phyloP scores from a whole-genome alignment of 37 sponge, comb jelly and placozoan genomes.

The Axinella damicornis region DNA sequence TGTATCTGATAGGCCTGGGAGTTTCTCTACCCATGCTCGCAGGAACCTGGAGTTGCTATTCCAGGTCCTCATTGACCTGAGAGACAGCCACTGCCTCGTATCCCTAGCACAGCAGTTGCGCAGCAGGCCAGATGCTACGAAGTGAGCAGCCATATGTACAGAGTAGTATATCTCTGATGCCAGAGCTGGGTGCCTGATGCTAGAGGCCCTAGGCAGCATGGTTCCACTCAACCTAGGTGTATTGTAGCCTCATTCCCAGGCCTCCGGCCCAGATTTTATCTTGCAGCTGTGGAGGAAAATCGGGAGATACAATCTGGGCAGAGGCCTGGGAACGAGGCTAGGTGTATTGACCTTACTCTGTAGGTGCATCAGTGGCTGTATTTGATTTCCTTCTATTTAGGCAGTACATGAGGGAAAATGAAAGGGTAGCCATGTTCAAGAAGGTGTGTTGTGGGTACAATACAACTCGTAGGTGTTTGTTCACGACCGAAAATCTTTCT shows the following conservation, averaged over 20 bases:
- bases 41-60: constrained; percentile 43
- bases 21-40: constrained; percentile 62
- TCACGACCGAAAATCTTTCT: background rate
- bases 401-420: constrained; percentile 74
- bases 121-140: constrained; percentile 47
- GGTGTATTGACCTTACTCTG: no score
- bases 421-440: constrained; percentile 48
- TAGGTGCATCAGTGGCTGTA: background rate
- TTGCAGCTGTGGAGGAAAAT: no score
- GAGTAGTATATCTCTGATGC: no score
- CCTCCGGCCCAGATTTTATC: no score
- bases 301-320: no score
- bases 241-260: no score
- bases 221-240: no score
- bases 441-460: constrained; percentile 58
- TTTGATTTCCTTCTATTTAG: background rate
- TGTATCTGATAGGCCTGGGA: constrained; percentile 53
- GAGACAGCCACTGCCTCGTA: constrained; percentile 21
- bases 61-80: constrained; percentile 7
- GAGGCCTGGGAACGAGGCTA: no score
- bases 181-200: no score
- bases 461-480: background rate
- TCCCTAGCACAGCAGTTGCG: constrained; percentile 46
- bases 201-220: no score
- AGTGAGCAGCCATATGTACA: constrained; percentile 9